A percentile compares a stretch with the other conserved stretches of the same genome.
These are phyloP conservation scores for Sparus aurata DNA, from an alignment of 2,797 vertebrate genomes.

Conservation along the genomic window DNA sequence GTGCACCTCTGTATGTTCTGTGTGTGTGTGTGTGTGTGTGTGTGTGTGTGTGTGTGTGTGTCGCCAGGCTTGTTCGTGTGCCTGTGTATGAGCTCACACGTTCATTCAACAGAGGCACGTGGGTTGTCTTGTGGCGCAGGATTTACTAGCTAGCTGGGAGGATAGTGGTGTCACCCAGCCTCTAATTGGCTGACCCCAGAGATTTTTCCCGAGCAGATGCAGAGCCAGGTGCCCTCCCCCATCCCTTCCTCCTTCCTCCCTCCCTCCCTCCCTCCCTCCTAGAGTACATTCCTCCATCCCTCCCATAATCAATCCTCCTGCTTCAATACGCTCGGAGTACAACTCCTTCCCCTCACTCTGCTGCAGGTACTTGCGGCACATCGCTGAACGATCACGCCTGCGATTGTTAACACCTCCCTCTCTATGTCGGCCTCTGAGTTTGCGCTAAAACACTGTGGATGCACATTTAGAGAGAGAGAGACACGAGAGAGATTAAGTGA, in stretches of 20 bases:
- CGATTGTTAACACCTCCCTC: conserved; percentile 43
- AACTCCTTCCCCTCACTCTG: conserved; percentile 41
- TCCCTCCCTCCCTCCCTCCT: conserved; percentile 32
- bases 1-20: neutral
- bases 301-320: conserved; percentile 76
- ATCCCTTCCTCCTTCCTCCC: conserved; percentile 8
- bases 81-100: conserved; percentile 32
- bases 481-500: conserved; percentile 60
- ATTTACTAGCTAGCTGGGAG: conserved; percentile 71
- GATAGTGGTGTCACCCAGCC: conserved; percentile 66
- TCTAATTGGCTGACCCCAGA: conserved; percentile 81
- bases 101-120: conserved; percentile 64
- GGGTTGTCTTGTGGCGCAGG: conserved; percentile 63
- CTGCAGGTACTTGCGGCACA: conserved; percentile 68
- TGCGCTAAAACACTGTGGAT: conserved; percentile 53
- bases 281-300: conserved; percentile 62
- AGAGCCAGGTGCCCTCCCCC: conserved; percentile 54
- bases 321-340: conserved; percentile 61
- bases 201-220: conserved; percentile 65
- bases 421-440: conserved; percentile 41
- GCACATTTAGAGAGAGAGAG: conserved; percentile 51
- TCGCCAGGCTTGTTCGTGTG: conserved; percentile 11
- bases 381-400: conserved; percentile 69
- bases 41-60: conserved; percentile 12
- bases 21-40: too few species aligned